Evolutionary conservation across 1,140 invertebrate genomes (phyloP), one percentile per base, ranked within the genome.

Genomic region (Riptortus pedestris): DNA sequence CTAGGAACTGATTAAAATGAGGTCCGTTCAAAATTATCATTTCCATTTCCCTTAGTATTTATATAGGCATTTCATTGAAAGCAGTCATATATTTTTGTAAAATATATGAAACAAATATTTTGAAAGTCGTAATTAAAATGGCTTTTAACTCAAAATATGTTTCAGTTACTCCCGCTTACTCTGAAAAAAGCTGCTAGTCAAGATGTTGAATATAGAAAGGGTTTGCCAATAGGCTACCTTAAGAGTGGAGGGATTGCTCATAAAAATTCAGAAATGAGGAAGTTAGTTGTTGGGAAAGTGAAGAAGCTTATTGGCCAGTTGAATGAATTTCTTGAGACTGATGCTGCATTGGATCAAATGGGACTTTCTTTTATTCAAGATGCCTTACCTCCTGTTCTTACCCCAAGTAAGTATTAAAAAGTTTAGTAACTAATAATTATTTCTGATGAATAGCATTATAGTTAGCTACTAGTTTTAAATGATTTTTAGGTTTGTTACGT

Each of bases 271-370:
- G 1, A 20, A 26, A 57, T 47, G 5, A 57, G 63, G 45, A 63
- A 61, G 85, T 70, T 77, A 26, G 83, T 93, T 66, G 70, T 79
- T 0, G 71, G 78, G 20, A 79, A 81, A 67, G 72, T 89, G 0
- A 78, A 82, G 62, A 74, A 75, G 14, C 73, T 94, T 26, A 77
- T 91, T 64, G 69, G 74, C 14, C 81, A 80, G 69, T 69, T 92
- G 65, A 73, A 84, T 31, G 73, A 83, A 24, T 77, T 86, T 70
- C 73, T 87, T 11, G 83, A 89, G 22, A 74, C 95, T 47, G 91
- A 96, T 76, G 77, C 81, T 24, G 89, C 87, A 57, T 89, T 87
- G 20, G 94, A 97, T 76, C 81, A 90, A 74, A 79, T 95, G 76
- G 86, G 84, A 1, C 90, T 87, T 70, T 79, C 83, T 65, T 90